A percentile compares a stretch with the other conserved stretches of the same genome.
Evolutionary conservation across 2,797 vertebrate genomes (phyloP).

Genomic region (Clarias laeviceps): DNA sequence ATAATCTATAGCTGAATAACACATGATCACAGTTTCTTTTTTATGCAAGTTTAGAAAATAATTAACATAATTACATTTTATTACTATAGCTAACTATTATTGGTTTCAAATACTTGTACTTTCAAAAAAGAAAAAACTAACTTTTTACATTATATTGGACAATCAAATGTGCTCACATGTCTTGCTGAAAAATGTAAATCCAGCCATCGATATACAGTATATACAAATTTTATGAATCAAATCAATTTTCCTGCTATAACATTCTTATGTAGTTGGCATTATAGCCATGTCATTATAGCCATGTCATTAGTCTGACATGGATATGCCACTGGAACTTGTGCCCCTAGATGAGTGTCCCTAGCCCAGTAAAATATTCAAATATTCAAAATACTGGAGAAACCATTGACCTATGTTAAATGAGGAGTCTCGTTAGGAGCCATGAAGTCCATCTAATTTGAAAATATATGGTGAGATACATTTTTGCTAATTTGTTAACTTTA

Average conservation of each 20-base stretch:
- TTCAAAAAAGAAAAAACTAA: background rate
- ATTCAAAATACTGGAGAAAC: background rate
- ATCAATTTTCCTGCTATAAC: background rate
- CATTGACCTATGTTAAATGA: background rate
- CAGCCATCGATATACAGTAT: too few species aligned
- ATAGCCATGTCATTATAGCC: background rate
- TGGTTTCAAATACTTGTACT: background rate
- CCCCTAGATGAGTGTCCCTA: background rate
- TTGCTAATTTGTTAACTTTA: background rate
- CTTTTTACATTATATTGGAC: background rate
- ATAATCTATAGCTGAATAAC: background rate
- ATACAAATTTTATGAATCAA: background rate
- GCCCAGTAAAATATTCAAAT: background rate
- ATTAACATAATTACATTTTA: background rate
- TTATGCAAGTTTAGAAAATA: background rate
- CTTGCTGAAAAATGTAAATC: background rate
- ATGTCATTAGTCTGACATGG: background rate
- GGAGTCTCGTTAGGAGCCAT: background rate
- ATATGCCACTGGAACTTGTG: background rate
- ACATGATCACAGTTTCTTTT: background rate
- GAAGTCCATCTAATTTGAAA: background rate
- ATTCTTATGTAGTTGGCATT: background rate
- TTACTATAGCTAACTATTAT: background rate
- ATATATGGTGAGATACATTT: background rate
- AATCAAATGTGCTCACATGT: background rate